Evolutionary conservation across 1,140 invertebrate genomes (phyloP).

Genomic region (Calycopis cecrops): DNA sequence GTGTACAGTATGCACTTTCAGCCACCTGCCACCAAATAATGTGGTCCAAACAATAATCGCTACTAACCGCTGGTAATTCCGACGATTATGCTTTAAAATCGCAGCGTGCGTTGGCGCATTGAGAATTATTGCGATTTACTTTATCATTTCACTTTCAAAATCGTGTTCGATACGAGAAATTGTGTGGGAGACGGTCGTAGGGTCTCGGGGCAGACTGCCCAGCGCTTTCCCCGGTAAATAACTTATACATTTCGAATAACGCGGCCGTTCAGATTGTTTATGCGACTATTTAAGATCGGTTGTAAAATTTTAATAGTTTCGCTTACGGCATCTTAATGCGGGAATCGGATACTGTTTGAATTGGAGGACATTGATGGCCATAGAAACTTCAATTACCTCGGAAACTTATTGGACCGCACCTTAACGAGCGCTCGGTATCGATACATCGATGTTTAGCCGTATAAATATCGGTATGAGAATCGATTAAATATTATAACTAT

Average conservation of each 20-base stretch:
- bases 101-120: constrained; percentile 28
- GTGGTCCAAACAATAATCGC: constrained; percentile 21
- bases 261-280: constrained; percentile 56
- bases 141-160: constrained; percentile 60
- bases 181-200: constrained; percentile 50
- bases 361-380: background rate
- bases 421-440: background rate
- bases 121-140: constrained; percentile 43
- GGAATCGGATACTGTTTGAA: constrained; percentile 23
- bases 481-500: no score
- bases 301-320: constrained; percentile 48
- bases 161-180: constrained; percentile 56
- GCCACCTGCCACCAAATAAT: constrained; percentile 6
- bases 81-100: constrained; percentile 27
- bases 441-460: no score
- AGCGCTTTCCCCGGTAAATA: constrained; percentile 61
- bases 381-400: background rate
- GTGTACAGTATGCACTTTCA: constrained; percentile 9
- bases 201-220: constrained; percentile 40
- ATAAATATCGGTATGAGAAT: no score
- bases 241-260: constrained; percentile 56
- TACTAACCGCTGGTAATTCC: constrained; percentile 21
- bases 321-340: constrained; percentile 28
- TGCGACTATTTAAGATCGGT: constrained; percentile 42
- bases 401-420: background rate